Evolutionary conservation across 1,140 invertebrate species (phyloP).

Genomic region (Achroia grisella): DNA sequence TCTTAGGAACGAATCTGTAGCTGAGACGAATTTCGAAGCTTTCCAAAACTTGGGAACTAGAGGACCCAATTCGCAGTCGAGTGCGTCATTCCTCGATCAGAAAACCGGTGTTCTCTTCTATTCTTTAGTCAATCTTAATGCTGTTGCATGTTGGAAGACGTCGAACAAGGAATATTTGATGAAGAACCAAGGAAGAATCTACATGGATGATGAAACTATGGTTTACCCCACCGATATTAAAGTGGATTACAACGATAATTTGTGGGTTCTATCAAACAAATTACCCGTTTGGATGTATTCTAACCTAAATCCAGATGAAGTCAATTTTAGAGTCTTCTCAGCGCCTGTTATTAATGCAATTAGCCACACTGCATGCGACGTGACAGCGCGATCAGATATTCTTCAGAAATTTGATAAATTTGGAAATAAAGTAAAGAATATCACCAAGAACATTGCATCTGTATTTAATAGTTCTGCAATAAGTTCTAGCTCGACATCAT

Average conservation of each 20-base stretch:
- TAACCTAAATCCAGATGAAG: constrained; percentile 76
- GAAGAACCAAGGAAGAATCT: constrained; percentile 80
- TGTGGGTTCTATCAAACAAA: constrained; percentile 84
- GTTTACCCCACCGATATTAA: constrained; percentile 86
- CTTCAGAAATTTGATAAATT: constrained; percentile 72
- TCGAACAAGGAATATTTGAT: constrained; percentile 77
- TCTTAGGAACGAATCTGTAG: constrained; percentile 75
- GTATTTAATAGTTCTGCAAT: constrained; percentile 34
- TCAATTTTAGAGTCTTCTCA: constrained; percentile 83
- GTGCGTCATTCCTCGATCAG: constrained; percentile 81
- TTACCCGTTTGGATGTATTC: constrained; percentile 82
- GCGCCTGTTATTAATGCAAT: constrained; percentile 80
- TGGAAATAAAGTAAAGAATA: constrained; percentile 56
- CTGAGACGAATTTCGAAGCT: constrained; percentile 74
- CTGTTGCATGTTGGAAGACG: constrained; percentile 85
- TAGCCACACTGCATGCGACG: constrained; percentile 79
- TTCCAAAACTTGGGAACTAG: constrained; percentile 81
- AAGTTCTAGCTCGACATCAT: constrained; percentile 15
- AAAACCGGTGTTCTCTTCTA: constrained; percentile 84
- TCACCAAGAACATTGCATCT: constrained; percentile 41
- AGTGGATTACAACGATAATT: constrained; percentile 79
- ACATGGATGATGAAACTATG: constrained; percentile 81
- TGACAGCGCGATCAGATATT: constrained; percentile 69
- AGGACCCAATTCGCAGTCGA: constrained; percentile 82
- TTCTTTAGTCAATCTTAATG: constrained; percentile 82